phyloP scores from a whole-genome alignment of 2,113 vertebrate species.

The Pygoscelis adeliae region DNA sequence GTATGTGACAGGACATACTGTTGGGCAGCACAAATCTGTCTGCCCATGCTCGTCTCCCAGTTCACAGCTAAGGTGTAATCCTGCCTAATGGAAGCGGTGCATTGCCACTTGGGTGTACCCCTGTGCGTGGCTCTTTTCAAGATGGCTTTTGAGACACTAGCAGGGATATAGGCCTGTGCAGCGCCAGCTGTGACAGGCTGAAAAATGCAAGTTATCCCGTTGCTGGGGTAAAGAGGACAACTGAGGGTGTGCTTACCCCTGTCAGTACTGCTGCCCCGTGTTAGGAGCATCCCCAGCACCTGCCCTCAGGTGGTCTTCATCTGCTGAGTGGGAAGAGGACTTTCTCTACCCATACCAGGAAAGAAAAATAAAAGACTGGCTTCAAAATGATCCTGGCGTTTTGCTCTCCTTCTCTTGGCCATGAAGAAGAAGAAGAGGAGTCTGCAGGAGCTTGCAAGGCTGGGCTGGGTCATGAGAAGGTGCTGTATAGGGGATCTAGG shows the following conservation, averaged over 20 bases:
- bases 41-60: background rate
- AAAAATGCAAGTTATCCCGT: background rate
- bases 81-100: background rate
- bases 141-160: background rate
- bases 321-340: background rate
- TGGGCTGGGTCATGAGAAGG: background rate
- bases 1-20: background rate
- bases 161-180: background rate
- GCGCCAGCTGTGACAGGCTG: background rate
- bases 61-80: background rate
- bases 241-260: background rate
- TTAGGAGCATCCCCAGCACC: background rate
- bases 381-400: background rate
- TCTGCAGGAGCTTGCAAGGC: background rate
- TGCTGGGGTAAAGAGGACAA: background rate
- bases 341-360: background rate
- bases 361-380: background rate
- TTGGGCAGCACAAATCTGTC: background rate
- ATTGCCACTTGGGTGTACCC: background rate
- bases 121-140: background rate
- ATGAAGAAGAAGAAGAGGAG: background rate
- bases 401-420: background rate
- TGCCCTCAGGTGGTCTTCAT: background rate
- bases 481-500: background rate
- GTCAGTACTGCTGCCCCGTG: background rate